phyloP scores from a whole-genome alignment of 2,888 invertebrate species.

The Homarus gammarus region DNA sequence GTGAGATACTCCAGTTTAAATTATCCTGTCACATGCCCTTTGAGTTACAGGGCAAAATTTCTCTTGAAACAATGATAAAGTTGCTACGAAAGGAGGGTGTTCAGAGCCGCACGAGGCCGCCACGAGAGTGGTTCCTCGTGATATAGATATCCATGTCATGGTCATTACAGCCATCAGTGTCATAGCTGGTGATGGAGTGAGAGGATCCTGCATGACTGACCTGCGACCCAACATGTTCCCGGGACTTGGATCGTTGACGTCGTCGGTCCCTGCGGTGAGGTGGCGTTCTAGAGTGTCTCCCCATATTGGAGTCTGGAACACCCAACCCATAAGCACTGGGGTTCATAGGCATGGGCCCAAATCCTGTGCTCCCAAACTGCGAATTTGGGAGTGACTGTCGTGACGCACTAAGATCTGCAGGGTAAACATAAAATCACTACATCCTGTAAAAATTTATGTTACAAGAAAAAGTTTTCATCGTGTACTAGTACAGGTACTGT shows the following conservation, averaged over 20 bases:
- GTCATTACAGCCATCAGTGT: slow-evolving; percentile 95
- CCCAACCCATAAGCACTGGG: slow-evolving; percentile 30
- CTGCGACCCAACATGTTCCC: slow-evolving; percentile 82
- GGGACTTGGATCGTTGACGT: slow-evolving; percentile 87
- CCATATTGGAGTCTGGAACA: background rate
- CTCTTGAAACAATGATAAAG: no score
- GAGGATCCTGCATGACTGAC: slow-evolving; percentile 74
- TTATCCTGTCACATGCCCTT: no score
- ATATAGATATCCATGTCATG: slow-evolving; percentile 97
- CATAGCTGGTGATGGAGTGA: slow-evolving; percentile 83
- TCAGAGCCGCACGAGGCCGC: slow-evolving; percentile 74
- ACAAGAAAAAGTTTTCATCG: no score
- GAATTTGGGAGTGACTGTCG: slow-evolving; percentile 86
- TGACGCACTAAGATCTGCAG: slow-evolving; percentile 89
- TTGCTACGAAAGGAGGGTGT: no score
- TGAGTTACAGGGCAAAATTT: no score
- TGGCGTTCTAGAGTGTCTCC: slow-evolving; percentile 58
- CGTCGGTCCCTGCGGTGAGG: slow-evolving; percentile 80
- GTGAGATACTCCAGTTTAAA: no score
- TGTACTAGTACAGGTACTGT: no score
- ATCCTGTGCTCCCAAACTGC: slow-evolving; percentile 79
- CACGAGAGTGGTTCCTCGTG: slow-evolving; percentile 87
- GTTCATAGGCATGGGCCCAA: slow-evolving; percentile 64
- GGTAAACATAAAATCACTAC: no score
- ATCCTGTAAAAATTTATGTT: no score